Evolutionary conservation across 92 coral and sea anemone species (phyloP), one percentile per base, ranked within the genome.

Genomic region (Porites divaricata): DNA sequence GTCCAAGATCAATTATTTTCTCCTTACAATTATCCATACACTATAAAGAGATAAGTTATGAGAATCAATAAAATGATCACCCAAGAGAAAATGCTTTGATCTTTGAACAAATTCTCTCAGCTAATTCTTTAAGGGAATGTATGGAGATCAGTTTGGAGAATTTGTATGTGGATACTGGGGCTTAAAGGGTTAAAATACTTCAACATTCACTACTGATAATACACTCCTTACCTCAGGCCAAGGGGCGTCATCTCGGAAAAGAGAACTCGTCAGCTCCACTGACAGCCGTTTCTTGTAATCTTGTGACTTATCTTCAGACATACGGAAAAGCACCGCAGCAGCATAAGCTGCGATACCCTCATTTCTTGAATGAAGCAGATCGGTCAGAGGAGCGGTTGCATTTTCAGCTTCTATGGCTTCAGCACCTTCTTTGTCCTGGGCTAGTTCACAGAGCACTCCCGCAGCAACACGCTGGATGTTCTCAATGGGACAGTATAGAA

Each of bases 381-480:
- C 98, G 52, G 98, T 96, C 16, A 96, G 62, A 19, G 98, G 98
- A 13, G 90, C 86, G 2, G 98, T 92, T n/a, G 98, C 98, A 88
- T 94, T 94, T 53, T 94, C 98, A 8, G 92, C 92, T 54, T 96
- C 98, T 57, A 96, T 96, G 0, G 94, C 90, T 45, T 94, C 98
- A 24, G 99, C 96, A 4, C 99, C 99, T 78, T 96, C 99, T 78
- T 96, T 96, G 89, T 96, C 99, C 66, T 96, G 99, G 49, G 99
- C 98, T 52, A 96, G 91, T 68, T 96, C 99, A 76, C 99, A 96
- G 51, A 96, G 90, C 5, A 96, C 98, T 1, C 99, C 99, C 0
- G 99, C 99, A 1, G 98, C 99, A 1, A 96, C 99, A 22, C 99
- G 96, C 78, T 96, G 99, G 74, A 96, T 96, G 87, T 96, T 96